Evolutionary conservation across 2,888 invertebrate genomes (phyloP), one percentile per base, ranked within the genome.

Genomic region (Onthophagus sagittarius): DNA sequence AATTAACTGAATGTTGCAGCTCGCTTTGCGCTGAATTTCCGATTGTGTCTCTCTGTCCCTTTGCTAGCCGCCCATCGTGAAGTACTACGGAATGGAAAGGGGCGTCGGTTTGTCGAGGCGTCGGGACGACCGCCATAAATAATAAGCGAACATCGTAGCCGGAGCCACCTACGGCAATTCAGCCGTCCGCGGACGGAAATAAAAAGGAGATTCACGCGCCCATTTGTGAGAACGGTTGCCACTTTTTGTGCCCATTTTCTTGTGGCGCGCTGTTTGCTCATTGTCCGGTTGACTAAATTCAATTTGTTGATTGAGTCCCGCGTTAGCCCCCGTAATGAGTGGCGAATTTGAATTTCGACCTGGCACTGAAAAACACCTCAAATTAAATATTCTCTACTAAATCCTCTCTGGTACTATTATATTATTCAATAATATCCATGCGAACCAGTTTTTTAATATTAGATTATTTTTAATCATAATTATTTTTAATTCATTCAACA

Each of bases 181-280:
- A 23, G 64, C 15, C 64, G 64, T 3, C 64, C 64, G 64, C 64
- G 23, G 1, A 15, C 15, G 13, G 67, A 67, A 67, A 67, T 67
- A 67, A 67, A 67, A 67, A 67, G 23, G 23, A 67, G 67, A 67
- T 67, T 67, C 67, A 67, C 67, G 67, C 67, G 67, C 67, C 67
- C 67, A 67, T 67, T 67, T 67, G 67, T 32, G 67, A 67, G 67
- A 67, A 67, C 67, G 32, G 67, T 15, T 23, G 67, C 67, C 67
- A 23, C 67, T 67, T 67, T 67, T 67, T 67, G 67, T 13, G 23
- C 67, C 13, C 31, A 23, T 23, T 67, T 67, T 67, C 67, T 67
- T 67, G 67, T 32, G 23, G 67, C 32, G 15, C 67, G 67, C 67
- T 67, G 67, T 67, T 67, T 67, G 67, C 23, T 32, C 31, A 67